Evolutionary conservation across 2,888 invertebrate genomes (phyloP), one percentile per base, ranked within the genome.

Genomic region (Capitulum mitella): DNA sequence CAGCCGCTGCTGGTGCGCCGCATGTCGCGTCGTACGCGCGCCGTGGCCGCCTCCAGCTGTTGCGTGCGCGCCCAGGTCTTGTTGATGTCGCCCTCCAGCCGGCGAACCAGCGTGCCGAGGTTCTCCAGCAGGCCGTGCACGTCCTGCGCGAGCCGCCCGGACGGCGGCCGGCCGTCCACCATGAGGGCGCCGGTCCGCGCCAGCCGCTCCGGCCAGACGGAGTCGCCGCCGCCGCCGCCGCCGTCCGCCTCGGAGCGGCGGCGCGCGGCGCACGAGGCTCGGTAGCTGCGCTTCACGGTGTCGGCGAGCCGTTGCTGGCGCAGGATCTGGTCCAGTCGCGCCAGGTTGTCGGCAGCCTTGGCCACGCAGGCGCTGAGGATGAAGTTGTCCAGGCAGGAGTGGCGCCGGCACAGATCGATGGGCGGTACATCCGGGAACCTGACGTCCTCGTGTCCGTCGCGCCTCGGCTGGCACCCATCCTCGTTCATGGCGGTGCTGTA

Each of bases 331-430:
- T 70, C 70, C 70, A 70, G 70, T 0, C 70, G 70, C 37, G 70
- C 70, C 70, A 70, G 40, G 40, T 70, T 70, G 70, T 70, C 70
- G 70, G 70, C 14, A 1, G 70, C 70, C 22, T 70, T 70, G 37
- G 70, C 70, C 10, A 70, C 40, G 37, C 70, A 70, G 26, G 70
- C 22, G 70, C 40, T 70, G 10, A 70, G 70, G 8, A 70, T 26
- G 40, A 70, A 70, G 70, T 70, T 70, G 40, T 70, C 70, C 10
- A 70, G 70, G 26, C 70, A 70, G 37, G 70, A 70, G 40, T 70
- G 70, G 22, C 70, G 70, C 10, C 70, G 70, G 70, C 70, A 70
- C 70, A 70, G 70, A 0, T 70, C 70, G 37, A 37, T 26, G 2
- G 70, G 70, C 8, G 70, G 40, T 1, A 70, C 19, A 40, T 70